phyloP scores from a whole-genome alignment of 2,888 invertebrate genomes.

The Metellina segmentata region DNA sequence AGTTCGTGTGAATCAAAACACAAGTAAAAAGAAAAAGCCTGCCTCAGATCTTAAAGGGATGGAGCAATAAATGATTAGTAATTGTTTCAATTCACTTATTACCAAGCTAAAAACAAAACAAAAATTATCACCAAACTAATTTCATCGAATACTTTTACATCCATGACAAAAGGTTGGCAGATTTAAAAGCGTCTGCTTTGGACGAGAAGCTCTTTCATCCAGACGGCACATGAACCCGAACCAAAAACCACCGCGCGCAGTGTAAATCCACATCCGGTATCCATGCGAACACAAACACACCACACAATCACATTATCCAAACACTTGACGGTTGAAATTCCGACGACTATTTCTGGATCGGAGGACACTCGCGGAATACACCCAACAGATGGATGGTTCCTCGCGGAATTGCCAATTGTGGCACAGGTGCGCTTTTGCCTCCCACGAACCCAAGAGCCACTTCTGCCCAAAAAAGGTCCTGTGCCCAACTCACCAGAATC shows the following conservation, averaged over 20 bases:
- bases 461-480: constrained; percentile 69
- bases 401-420: constrained; percentile 4
- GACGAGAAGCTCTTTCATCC: not conserved
- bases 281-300: not conserved
- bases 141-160: constrained; percentile 22
- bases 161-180: not conserved
- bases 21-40: too few species aligned
- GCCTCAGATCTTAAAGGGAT: too few species aligned
- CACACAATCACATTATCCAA: constrained; percentile 4
- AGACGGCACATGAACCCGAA: not conserved
- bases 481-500: constrained; percentile 72
- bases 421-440: constrained; percentile 50
- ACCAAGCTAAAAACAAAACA: not conserved
- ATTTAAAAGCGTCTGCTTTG: constrained; percentile 1
- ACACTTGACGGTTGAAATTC: not conserved
- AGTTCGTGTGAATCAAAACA: too few species aligned
- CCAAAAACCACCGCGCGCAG: not conserved
- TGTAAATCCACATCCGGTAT: constrained; percentile 1
- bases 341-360: not conserved
- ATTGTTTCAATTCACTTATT: not conserved
- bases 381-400: not conserved
- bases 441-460: constrained; percentile 54
- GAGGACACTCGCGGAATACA: not conserved
- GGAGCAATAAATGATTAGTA: not conserved
- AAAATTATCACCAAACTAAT: not conserved